Base-by-base conservation (phyloP, 2,888 invertebrate species). In the Drosophila leonis region DNA sequence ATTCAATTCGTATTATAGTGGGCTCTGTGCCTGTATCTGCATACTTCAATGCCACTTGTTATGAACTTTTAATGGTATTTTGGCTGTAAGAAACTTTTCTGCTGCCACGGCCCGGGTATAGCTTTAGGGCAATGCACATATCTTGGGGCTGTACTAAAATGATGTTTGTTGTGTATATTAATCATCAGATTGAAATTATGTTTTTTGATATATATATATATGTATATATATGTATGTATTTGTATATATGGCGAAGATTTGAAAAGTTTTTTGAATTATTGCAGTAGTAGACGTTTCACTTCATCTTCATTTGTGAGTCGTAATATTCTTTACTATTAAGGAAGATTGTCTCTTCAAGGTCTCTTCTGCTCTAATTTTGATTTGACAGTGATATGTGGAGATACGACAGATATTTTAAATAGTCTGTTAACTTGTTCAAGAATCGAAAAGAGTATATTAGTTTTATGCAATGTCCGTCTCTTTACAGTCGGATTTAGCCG, bases 41-140 rank as follows among this genome's bases (percentile, higher is more conserved):
- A 78, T 85, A 86, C 88, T 72, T 70, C 57, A 70, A 65, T 68
- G 60, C 42, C 67, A 80, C 76, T 88, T 76, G 76, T 83, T 88
- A 78, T 74, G 72, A 84, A 88, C 78, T 87, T 86, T 83, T 84
- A 83, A 88, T 87, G 84, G 69, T 73, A 65, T 88, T 88, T 78
- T 64, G 37, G 44, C 33, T 48, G 49, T 41, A 42, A 18, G 55
- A 59, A 70, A 69, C 42, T 78, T 75, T 78, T 57, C 27, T 52
- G 65, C 42, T 18, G 55, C 18, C 55, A 18, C 41, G n/a, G 2
- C 41, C 39, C 41, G n/a, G 2, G 35, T 35, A 18, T 33, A 2
- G 31, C 42, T 56, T 39, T 6, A 44, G 48, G 63, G 59, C 55
- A 64, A 24, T 62, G 65, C 65, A 71, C 65, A 79, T 71, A 63